phyloP scores from a whole-genome alignment of 2,113 vertebrate genomes.

The Anser brachyrhynchus region DNA sequence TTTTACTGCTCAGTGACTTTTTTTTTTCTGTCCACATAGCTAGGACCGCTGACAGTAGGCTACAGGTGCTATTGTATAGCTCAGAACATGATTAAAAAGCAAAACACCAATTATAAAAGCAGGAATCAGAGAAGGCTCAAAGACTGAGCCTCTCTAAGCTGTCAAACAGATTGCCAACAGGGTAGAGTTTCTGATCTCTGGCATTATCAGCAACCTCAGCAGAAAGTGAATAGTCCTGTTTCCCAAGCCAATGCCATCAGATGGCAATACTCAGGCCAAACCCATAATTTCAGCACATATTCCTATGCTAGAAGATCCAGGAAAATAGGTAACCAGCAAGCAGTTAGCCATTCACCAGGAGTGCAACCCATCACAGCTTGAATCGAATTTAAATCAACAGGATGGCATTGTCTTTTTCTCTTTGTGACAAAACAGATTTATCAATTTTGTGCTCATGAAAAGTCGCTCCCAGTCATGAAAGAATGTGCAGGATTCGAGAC shows the following conservation, averaged over 20 bases:
- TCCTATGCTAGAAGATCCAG: not conserved
- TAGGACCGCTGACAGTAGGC: not conserved
- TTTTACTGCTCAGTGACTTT: not conserved
- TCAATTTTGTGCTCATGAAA: not conserved
- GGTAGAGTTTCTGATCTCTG: not conserved
- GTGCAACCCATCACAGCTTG: not conserved
- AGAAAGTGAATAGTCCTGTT: not conserved
- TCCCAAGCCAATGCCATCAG: not conserved
- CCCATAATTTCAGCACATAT: not conserved
- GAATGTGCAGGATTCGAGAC: not conserved
- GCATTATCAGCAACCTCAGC: not conserved
- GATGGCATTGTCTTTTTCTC: not conserved
- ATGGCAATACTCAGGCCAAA: not conserved
- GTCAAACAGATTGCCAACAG: not conserved
- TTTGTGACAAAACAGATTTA: not conserved
- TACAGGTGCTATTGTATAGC: not conserved
- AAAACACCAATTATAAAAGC: not conserved
- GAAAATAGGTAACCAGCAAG: not conserved
- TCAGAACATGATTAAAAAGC: not conserved
- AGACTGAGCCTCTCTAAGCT: not conserved
- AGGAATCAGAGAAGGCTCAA: not conserved
- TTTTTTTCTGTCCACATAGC: not conserved
- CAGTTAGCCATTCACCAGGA: not conserved
- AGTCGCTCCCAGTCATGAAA: not conserved
- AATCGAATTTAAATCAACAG: not conserved